A percentile compares a stretch with the other conserved stretches of the same genome.
These are phyloP conservation scores for Tragulus kanchil DNA, from an alignment of 2,113 vertebrate genomes.

Conservation along the genomic window DNA sequence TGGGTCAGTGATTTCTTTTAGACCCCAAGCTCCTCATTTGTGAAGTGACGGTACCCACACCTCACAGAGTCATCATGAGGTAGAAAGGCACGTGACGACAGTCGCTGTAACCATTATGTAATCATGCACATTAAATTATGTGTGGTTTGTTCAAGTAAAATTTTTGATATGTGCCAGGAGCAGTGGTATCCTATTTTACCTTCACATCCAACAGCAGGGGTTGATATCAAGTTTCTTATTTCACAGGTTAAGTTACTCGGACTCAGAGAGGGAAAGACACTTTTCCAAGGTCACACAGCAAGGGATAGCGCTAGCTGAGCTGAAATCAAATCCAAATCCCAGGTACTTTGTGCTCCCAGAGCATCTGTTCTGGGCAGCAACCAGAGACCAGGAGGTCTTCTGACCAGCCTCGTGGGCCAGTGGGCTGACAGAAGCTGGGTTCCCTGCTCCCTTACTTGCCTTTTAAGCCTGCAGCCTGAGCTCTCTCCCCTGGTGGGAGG, in stretches of 20 bases:
- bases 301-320: neutral
- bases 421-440: rapidly evolving
- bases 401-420: neutral
- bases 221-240: neutral
- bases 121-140: neutral
- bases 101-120: neutral
- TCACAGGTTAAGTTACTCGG: neutral
- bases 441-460: neutral
- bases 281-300: constrained; percentile 24
- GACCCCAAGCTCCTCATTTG: neutral
- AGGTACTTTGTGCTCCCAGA: neutral
- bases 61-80: neutral
- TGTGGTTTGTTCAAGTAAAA: neutral
- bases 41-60: neutral
- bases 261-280: constrained; percentile 5
- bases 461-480: neutral
- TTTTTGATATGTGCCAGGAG: neutral
- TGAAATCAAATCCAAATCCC: neutral
- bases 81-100: neutral
- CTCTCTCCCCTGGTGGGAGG: neutral
- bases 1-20: neutral
- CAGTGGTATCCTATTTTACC: neutral
- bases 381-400: neutral
- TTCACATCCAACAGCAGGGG: neutral
- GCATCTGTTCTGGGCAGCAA: neutral